Evolutionary conservation across 2,113 vertebrate species (phyloP).

Genomic region (Brachionichthys hirsutus): DNA sequence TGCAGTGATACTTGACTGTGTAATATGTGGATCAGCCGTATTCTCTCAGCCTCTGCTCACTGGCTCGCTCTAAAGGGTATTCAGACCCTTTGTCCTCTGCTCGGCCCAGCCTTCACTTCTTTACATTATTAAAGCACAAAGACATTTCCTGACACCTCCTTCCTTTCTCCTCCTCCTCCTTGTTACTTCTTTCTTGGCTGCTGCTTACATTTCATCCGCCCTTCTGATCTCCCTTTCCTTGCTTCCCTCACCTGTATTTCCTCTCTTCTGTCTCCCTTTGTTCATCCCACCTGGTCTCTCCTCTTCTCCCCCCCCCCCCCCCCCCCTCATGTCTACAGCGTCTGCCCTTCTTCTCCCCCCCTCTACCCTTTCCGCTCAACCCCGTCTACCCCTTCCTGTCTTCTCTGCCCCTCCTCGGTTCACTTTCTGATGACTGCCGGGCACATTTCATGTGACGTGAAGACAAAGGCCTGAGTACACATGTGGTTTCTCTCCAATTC

Average conservation of each 20-base stretch:
- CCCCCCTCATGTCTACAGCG: conserved; percentile 4
- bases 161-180: conserved; percentile 1
- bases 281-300: not conserved
- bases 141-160: conserved; percentile 15
- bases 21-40: not conserved
- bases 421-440: conserved; percentile 62
- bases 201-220: conserved; percentile 34
- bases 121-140: conserved; percentile 58
- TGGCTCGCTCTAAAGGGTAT: not conserved
- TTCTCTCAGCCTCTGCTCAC: not conserved
- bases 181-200: conserved; percentile 18
- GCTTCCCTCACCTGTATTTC: conserved; percentile 2
- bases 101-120: conserved; percentile 39
- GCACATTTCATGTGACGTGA: conserved; percentile 73
- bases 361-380: conserved; percentile 10
- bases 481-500: conserved; percentile 69
- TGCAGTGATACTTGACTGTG: not conserved
- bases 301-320: not conserved
- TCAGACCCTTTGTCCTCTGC: conserved; percentile 37
- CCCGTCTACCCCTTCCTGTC: conserved; percentile 16
- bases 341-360: conserved; percentile 14
- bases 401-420: conserved; percentile 28
- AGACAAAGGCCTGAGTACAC: conserved; percentile 77
- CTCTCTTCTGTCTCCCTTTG: not conserved
- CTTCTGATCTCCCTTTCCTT: conserved; percentile 13